Conservation (phyloP, 2,797 vertebrate genomes). For the Pseudochirops corinnae region DNA sequence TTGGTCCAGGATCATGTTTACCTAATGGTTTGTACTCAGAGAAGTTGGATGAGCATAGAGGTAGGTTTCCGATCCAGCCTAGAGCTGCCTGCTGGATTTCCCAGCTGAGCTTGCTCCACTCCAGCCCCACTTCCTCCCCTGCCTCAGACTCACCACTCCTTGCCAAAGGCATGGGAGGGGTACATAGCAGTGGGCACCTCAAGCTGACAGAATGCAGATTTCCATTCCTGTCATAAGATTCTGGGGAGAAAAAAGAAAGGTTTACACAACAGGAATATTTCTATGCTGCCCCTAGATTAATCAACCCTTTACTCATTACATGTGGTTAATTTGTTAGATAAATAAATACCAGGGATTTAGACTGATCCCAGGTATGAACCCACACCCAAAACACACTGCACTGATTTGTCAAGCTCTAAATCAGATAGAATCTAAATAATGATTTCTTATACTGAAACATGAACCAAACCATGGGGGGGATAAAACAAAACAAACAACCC, state of each 20-base stretch:
- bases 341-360: slow-evolving; percentile 21
- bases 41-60: not conserved
- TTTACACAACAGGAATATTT: not conserved
- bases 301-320: not conserved
- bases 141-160: not conserved
- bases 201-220: not conserved
- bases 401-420: slow-evolving; percentile 4
- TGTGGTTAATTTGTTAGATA: not conserved
- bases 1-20: not conserved
- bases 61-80: not conserved
- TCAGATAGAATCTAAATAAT: slow-evolving; percentile 9
- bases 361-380: not conserved
- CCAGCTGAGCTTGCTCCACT: not conserved
- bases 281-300: not conserved
- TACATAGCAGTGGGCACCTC: not conserved
- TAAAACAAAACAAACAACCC: slow-evolving; percentile 31
- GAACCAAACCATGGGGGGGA: not conserved
- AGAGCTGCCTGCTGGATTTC: not conserved
- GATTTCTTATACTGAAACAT: slow-evolving; percentile 26
- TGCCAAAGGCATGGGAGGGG: not conserved
- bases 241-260: not conserved
- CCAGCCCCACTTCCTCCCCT: not conserved
- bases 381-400: not conserved
- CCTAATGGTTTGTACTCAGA: not conserved
- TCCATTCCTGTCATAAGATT: not conserved